phyloP scores from a whole-genome alignment of 2,888 invertebrate species.

The Dicyrtoma fusca region DNA sequence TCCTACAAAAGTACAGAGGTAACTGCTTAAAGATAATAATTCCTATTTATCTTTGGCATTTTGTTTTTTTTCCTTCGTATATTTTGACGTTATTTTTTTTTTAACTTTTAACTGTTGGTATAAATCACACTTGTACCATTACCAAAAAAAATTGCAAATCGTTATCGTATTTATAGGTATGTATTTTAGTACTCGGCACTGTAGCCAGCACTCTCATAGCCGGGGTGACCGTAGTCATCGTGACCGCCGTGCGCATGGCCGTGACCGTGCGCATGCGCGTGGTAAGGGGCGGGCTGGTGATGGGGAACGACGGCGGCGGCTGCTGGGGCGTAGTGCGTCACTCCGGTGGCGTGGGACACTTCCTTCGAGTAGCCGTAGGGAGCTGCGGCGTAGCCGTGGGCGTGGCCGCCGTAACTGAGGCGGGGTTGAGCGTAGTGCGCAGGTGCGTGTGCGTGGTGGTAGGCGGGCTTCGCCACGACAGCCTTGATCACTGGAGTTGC shows the following conservation, averaged over 20 bases:
- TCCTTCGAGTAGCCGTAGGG: conserved; percentile 20
- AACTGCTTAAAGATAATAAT: too few relatives aligned
- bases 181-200: too few relatives aligned
- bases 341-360: conserved; percentile 33
- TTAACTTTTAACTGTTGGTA: too few relatives aligned
- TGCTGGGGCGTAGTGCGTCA: conserved; percentile 36
- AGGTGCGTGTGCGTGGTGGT: conserved; percentile 4
- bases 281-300: conserved; percentile 21
- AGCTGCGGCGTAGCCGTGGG: conserved; percentile 15
- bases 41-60: too few relatives aligned
- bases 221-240: background rate
- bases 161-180: too few relatives aligned
- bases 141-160: too few relatives aligned
- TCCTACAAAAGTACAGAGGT: too few relatives aligned
- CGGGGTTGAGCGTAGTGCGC: background rate
- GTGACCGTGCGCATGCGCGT: background rate
- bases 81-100: too few relatives aligned
- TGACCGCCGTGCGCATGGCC: background rate
- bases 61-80: too few relatives aligned
- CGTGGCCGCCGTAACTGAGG: conserved; percentile 8
- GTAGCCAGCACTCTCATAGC: background rate
- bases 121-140: too few relatives aligned
- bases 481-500: conserved; percentile 37
- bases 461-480: conserved; percentile 2
- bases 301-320: conserved; percentile 21